Percentiles rank a stretch among this genome's conserved stretches.
Evolutionary conservation across 2,113 vertebrate genomes (phyloP).

Genomic region (Microtus richardsoni): DNA sequence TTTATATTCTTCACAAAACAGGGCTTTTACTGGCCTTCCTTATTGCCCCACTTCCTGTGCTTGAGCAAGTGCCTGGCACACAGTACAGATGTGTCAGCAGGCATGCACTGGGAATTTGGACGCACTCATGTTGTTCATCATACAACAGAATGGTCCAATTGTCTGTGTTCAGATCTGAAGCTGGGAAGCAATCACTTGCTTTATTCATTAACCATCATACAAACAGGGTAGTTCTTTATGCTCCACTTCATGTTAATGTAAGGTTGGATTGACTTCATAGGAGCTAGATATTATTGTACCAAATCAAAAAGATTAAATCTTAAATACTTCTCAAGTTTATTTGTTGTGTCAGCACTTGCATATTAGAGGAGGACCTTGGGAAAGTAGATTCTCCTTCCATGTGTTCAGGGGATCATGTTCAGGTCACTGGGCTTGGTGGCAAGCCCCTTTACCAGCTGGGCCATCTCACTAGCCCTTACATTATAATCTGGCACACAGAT

Average conservation of each 20-base stretch:
- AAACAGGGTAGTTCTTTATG: slow-evolving; percentile 35
- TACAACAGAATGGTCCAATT: slow-evolving; percentile 48
- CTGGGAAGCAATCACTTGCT: slow-evolving; percentile 38
- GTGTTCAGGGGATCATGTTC: neutral
- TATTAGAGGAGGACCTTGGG: neutral
- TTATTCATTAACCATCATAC: slow-evolving; percentile 44
- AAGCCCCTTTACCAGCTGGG: neutral
- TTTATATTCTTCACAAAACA: slow-evolving; percentile 9
- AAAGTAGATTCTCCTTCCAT: too few species aligned
- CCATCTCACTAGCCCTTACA: too few species aligned
- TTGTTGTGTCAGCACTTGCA: neutral
- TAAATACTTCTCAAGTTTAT: neutral
- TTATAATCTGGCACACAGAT: too few species aligned
- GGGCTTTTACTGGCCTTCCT: neutral
- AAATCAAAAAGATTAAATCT: neutral
- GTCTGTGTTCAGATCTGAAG: slow-evolving; percentile 36
- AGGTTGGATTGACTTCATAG: neutral
- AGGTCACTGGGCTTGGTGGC: neutral
- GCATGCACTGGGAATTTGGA: slow-evolving; percentile 38
- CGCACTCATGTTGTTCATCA: slow-evolving; percentile 10
- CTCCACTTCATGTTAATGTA: neutral
- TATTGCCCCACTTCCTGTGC: neutral
- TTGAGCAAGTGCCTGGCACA: slow-evolving; percentile 33
- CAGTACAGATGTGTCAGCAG: slow-evolving; percentile 46
- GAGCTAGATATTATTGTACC: neutral